Evolutionary conservation across 2,888 invertebrate species (phyloP).

Genomic region (Xestia sexstrigata): DNA sequence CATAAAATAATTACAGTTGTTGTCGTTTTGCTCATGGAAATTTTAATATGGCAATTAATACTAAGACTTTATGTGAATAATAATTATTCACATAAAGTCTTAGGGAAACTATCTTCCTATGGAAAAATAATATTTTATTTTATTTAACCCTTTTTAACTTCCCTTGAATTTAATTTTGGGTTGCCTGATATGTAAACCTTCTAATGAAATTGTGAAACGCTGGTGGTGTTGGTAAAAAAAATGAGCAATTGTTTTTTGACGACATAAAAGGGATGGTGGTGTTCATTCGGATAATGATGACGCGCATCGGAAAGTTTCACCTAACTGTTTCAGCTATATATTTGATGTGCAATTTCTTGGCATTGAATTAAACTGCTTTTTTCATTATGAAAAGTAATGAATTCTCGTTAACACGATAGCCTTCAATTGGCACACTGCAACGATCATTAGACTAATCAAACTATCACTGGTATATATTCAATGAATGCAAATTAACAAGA

Average conservation of each 20-base stretch:
- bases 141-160: no score
- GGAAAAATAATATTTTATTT: not conserved
- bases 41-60: not conserved
- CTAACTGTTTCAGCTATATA: not conserved
- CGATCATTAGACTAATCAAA: not conserved
- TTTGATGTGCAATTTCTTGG: not conserved
- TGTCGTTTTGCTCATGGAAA: not conserved
- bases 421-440: constrained; percentile 7
- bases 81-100: no score
- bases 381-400: not conserved
- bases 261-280: not conserved
- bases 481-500: not conserved
- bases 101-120: not conserved
- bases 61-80: not conserved
- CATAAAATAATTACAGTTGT: not conserved
- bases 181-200: no score
- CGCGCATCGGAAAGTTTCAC: not conserved
- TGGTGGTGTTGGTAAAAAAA: not conserved
- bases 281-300: not conserved
- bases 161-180: not conserved
- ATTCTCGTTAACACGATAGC: not conserved
- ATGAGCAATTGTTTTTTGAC: not conserved
- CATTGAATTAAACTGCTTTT: not conserved
- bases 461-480: not conserved
- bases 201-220: not conserved